These are phyloP conservation scores for Octomys mimax DNA, from an alignment of 2,797 vertebrate species.

Conservation along the genomic window DNA sequence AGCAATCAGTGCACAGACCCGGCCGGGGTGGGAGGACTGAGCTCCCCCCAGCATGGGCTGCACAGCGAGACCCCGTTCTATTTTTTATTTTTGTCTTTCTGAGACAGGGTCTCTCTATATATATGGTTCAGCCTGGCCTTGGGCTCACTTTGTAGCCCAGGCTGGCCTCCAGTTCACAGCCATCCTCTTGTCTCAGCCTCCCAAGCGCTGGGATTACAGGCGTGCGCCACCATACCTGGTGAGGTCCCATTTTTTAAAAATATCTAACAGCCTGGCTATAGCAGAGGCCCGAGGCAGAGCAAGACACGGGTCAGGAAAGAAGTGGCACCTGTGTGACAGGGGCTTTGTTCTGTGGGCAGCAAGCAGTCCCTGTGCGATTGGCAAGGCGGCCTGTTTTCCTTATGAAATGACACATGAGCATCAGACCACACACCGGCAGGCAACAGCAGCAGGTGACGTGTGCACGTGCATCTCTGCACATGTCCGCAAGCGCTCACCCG, in stretches of 20 bases:
- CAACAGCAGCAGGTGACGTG: not conserved
- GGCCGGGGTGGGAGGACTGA: not conserved
- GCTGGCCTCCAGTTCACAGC: no score
- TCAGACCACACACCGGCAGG: not conserved
- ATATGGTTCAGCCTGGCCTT: no score
- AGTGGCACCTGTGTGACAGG: not conserved
- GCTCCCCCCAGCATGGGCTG: not conserved
- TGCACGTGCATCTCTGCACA: not conserved
- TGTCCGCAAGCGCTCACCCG: no score
- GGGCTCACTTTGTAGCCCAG: no score
- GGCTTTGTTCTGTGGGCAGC: not conserved
- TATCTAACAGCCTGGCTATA: not conserved
- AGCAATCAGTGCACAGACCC: not conserved
- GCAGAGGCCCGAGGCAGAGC: not conserved
- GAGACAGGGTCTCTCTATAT: no score
- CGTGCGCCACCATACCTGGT: no score
- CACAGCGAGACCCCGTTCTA: not conserved
- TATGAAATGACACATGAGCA: not conserved
- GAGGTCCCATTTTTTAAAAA: not conserved
- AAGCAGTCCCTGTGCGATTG: not conserved
- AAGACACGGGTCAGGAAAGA: not conserved
- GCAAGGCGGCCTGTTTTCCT: not conserved
- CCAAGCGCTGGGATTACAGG: no score
- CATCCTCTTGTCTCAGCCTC: no score
- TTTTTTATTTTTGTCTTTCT: no score